Evolutionary conservation across 1,140 invertebrate genomes (phyloP).

Genomic region (Drosophila sulfurigaster): DNA sequence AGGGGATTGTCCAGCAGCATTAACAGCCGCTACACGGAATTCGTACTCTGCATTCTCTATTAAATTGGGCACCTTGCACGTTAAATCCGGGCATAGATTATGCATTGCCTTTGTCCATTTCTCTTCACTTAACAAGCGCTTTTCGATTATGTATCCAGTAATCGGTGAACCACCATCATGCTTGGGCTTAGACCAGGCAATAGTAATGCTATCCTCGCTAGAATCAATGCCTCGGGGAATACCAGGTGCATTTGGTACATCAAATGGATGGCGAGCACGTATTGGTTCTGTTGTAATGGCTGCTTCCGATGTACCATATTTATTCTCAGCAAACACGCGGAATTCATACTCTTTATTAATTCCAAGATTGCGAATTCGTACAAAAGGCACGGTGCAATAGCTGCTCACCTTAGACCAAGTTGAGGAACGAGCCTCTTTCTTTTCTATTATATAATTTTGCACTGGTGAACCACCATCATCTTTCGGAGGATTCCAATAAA

Average conservation of each 20-base stretch:
- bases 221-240: conserved; percentile 94
- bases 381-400: conserved; percentile 94
- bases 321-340: conserved; percentile 98
- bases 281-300: conserved; percentile 94
- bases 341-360: conserved; percentile 98
- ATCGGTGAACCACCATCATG: conserved; percentile 97
- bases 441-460: conserved; percentile 98
- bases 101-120: conserved; percentile 96
- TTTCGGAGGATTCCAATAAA: conserved; percentile 98
- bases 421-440: conserved; percentile 92
- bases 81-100: conserved; percentile 92
- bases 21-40: conserved; percentile 98
- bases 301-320: conserved; percentile 97
- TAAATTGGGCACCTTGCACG: conserved; percentile 93
- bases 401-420: conserved; percentile 97
- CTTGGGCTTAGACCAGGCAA: conserved; percentile 96
- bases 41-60: conserved; percentile 98
- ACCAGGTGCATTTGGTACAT: conserved; percentile 95
- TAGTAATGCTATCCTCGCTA: conserved; percentile 96
- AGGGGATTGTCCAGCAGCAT: conserved; percentile 96
- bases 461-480: conserved; percentile 98
- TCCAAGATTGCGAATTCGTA: conserved; percentile 95
- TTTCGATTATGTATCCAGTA: conserved; percentile 97
- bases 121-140: conserved; percentile 93
- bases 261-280: conserved; percentile 97